Conservation (phyloP, 2,888 invertebrate species). For the Philereme vetulata region DNA sequence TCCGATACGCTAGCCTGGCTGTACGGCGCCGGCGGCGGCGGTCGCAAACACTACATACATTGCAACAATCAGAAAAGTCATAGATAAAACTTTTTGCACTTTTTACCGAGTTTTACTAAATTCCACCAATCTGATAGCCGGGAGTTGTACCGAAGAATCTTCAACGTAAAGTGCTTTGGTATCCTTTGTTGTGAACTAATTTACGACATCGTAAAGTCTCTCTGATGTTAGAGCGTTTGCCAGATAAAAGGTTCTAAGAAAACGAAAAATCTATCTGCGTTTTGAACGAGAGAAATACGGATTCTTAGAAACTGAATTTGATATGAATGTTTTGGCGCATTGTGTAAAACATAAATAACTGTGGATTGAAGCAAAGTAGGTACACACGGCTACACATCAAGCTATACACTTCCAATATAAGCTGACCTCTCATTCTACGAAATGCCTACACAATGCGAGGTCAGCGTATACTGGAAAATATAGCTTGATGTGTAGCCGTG, state of each 20-base stretch:
- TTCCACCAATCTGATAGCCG: conserved; percentile 3
- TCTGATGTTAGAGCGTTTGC: conserved; percentile 34
- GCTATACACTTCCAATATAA: too few relatives aligned
- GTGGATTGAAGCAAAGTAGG: conserved; percentile 10
- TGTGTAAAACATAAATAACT: conserved; percentile 38
- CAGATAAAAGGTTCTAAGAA: conserved; percentile 36
- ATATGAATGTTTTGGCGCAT: conserved; percentile 38
- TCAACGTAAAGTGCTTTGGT: conserved; percentile 10
- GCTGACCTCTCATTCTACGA: too few relatives aligned
- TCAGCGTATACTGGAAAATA: too few relatives aligned
- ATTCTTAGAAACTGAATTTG: conserved; percentile 29
- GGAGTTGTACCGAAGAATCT: background rate
- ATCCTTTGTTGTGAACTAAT: conserved; percentile 42
- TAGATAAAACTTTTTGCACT: too few relatives aligned
- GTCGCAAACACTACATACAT: too few relatives aligned
- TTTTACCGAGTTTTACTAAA: background rate
- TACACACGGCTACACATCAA: too few relatives aligned
- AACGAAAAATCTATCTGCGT: conserved; percentile 28
- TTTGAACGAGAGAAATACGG: conserved; percentile 16
- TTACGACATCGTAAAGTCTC: conserved; percentile 38
- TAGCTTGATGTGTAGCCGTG: too few relatives aligned
- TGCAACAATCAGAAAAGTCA: too few relatives aligned
- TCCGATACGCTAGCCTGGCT: too few relatives aligned
- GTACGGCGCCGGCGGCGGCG: too few relatives aligned
- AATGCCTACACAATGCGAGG: too few relatives aligned